A percentile compares a stretch with the other conserved stretches of the same genome.
These are phyloP conservation scores for Mus spicilegus DNA, from an alignment of 2,113 vertebrate genomes.

Conservation along the genomic window DNA sequence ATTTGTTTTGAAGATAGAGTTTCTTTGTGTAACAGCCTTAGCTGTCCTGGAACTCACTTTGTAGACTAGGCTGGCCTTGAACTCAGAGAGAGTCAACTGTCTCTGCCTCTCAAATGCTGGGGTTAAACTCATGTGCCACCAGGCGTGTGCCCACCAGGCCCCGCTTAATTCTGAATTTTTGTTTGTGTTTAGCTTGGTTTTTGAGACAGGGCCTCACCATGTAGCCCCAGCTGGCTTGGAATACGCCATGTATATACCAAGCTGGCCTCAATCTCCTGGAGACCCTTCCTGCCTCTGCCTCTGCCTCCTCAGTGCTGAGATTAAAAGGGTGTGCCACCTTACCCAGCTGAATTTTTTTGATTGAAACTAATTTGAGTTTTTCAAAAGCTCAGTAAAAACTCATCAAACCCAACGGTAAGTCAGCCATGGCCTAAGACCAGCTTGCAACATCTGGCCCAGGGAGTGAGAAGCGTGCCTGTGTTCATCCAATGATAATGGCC, in stretches of 20 bases:
- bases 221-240: background rate
- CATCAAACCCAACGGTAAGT: conserved; percentile 2
- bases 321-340: background rate
- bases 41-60: background rate
- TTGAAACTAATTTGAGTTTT: conserved; percentile 8
- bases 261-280: background rate
- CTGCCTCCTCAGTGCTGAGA: background rate
- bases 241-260: background rate
- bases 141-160: too few relatives aligned
- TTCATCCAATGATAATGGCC: fast-evolving
- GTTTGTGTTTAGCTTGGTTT: background rate
- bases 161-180: background rate
- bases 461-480: background rate
- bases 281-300: background rate
- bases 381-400: background rate
- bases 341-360: background rate
- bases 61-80: background rate
- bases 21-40: background rate
- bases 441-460: background rate
- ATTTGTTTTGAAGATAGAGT: background rate
- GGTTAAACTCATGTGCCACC: background rate
- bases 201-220: background rate
- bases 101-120: background rate
- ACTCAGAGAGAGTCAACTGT: background rate
- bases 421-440: background rate